Evolutionary conservation across 2,888 invertebrate species (phyloP), one percentile per base, ranked within the genome.

Genomic region (Drosophila pseudotakahashii): DNA sequence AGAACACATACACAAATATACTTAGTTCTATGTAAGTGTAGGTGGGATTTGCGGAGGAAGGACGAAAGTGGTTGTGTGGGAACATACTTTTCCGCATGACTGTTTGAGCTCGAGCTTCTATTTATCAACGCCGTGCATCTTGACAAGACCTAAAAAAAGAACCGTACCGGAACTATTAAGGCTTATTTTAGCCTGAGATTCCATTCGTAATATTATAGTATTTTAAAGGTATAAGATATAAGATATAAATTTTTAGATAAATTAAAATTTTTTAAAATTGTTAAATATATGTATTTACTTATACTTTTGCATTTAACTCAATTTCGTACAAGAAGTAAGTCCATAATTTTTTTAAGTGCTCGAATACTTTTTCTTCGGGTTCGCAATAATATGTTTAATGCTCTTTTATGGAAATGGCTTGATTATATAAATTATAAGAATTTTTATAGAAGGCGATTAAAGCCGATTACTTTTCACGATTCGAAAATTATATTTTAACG

Each of bases 1-100:
- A 61, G 60, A 57, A 54, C 52, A 53, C 47, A 26, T 59, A 34
- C 23, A 59, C 59, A 70, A 60, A 68, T 54, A 47, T 45, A 67
- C 52, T 64, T 23, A 37, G 51, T 13, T 7, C 39, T 16, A 10
- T 37, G 41, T 14, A n/a, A 32, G 37, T 13, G 48, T 13, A 19
- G 16, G 14, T 13, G 23, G 11, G 32, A 16, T 19, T 23, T 32
- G 13, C 37, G 23, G 11, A 32, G n/a, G 11, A 47, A 14, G 30
- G 19, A 47, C 14, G 16, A 50, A 16, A n/a, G 41, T 52, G 23
- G 11, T 41, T 42, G 51, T 41, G n/a, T 30, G 48, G 30, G 30
- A 14, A 19, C 23, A 52, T 64, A 52, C 66, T 64, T 66, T n/a
- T 44, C 30, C 19, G 14, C 37, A 23, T n/a, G 42, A 45, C 32